phyloP scores from a whole-genome alignment of 2,113 vertebrate species.

The Pangasianodon gigas region DNA sequence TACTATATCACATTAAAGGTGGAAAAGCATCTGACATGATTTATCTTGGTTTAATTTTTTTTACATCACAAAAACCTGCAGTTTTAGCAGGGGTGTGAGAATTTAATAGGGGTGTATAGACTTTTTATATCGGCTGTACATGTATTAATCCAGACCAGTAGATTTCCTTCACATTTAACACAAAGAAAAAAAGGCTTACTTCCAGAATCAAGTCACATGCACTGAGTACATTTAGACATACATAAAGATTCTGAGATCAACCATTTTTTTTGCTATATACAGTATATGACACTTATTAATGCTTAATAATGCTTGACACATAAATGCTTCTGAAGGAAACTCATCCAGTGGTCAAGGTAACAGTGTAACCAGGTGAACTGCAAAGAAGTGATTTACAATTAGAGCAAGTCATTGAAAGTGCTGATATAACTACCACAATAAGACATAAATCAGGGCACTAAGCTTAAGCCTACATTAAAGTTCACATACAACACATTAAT shows the following conservation, averaged over 20 bases:
- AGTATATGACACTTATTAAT: background rate
- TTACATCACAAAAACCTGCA: background rate
- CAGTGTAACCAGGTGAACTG: background rate
- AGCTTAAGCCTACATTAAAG: conserved; percentile 4
- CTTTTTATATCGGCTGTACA: background rate
- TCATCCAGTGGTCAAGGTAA: background rate
- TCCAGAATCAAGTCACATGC: background rate
- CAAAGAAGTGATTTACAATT: conserved; percentile 16
- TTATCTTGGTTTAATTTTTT: background rate
- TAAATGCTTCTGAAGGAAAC: background rate
- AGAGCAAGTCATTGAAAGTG: background rate
- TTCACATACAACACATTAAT: conserved; percentile 23
- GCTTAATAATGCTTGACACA: background rate
- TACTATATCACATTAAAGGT: background rate
- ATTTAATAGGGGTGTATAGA: background rate
- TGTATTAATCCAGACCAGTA: background rate
- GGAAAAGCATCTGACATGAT: background rate
- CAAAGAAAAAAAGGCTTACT: background rate
- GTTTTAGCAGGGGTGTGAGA: background rate
- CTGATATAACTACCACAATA: conserved; percentile 17
- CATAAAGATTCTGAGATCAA: background rate
- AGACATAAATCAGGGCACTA: conserved; percentile 1
- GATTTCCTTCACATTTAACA: background rate
- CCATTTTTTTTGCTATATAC: background rate
- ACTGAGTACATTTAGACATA: background rate